Base-by-base conservation (phyloP, 2,113 vertebrate genomes). In the Megaleporinus macrocephalus region DNA sequence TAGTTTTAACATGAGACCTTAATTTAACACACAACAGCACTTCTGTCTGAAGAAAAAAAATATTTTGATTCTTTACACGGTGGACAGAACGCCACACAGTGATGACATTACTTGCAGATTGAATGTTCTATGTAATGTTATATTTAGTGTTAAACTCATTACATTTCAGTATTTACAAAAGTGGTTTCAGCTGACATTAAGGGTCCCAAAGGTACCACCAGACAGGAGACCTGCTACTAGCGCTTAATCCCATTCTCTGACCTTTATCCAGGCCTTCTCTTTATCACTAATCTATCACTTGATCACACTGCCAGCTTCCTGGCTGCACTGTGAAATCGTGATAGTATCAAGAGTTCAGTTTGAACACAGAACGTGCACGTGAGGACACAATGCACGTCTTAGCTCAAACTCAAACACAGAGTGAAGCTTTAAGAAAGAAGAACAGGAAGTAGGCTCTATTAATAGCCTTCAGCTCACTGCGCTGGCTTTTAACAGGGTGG, bases 391-490 rank as follows among this genome's bases (percentile, higher is more conserved):
- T 3, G 22, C 13, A 3, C 29, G 29, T 55, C 16, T 65, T 61
- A 15, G n/a, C 55, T 79, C 70, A 41, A 36, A 16, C 69, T 59
- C 53, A 72, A 73, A 63, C 0, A 14, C 24, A 75, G 30, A 49
- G 49, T 51, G 62, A 85, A 73, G 33, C 26, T 18, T 44, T 65
- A 72, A 76, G 27, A 69, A 82, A 61, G 44, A 66, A 61, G 66
- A 86, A 79, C 55, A 83, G 85, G 78, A 88, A 88, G 73, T 15
- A 13, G 26, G 51, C 22, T 81, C 78, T 86, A 83, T 80, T 80
- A 80, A 80, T 83, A 86, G 84, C 27, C 69, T 22, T 22, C 62
- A 47, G 24, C 4, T 13, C 20, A 47, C 11, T 49, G 41, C 44
- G 24, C 41, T 53, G 70, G 24, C 33, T 22, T 57, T 76, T 12